Base-by-base conservation (phyloP, 2,797 vertebrate species). In the Anabas testudineus region DNA sequence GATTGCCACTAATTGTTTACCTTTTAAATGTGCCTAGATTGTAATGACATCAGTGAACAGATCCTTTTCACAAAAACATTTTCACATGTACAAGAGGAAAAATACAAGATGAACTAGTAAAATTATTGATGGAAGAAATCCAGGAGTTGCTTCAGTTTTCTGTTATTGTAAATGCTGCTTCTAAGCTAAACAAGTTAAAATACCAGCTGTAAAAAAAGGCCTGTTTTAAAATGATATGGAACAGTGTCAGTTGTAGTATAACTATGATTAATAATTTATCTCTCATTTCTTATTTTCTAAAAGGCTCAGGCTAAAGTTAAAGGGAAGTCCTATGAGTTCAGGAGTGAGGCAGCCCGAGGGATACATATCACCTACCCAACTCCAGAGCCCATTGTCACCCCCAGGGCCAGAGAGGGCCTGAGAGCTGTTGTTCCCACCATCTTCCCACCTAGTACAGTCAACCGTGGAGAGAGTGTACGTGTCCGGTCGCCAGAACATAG, bases 291-390 rank as follows among this genome's bases (percentile, higher is more conserved):
- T 18, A 1, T 48, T 58, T 52, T 83, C 56, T 55, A 74, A 54
- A 10, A 98, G 97, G 96, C 97, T 71, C 96, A 98, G 84, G 95
- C 96, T 22, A 97, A 98, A 92, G 96, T 95, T 24, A 97, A 96
- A 90, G 93, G 94, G 60, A 97, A 95, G 88, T 96, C 96, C 2
- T 98, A 98, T 4, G 96, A 98, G 83, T 99, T 99, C 89, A 83
- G 97, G 54, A 96, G 94, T 2, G 97, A 98, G 52, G 92, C 95
- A 1, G 83, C 95, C 39, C 76, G 97, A 73, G 96, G 95, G 24
- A 95, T 97, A 85, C 93, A 95, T 65, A 88, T 96, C 71, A 93
- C 95, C 0, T 98, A 97, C 76, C 94, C 95, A 0, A 93, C 92
- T 57, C 94, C 95, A 28, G 97, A 98, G 72, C 92, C 96, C 8